Base-by-base conservation (phyloP, 2,797 vertebrate species). In the Enteromius unitaeniatus region DNA sequence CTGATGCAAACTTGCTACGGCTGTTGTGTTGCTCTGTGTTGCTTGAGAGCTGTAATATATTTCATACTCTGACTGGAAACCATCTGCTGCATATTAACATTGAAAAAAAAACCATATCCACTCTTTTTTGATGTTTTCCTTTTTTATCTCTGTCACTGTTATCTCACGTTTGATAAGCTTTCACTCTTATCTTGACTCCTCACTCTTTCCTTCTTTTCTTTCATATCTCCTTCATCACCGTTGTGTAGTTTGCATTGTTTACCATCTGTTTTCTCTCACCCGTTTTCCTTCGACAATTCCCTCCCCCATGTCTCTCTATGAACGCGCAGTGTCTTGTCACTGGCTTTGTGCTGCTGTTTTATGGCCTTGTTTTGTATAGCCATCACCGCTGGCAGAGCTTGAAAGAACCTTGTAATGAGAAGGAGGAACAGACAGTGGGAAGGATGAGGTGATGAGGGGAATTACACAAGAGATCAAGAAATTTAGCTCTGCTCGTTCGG, bases 291-390 rank as follows among this genome's bases (percentile, higher is more conserved):
- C 3, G 19, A 47, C 68, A 47, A 62, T 62, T 81, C 40, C 79
- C 79, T 74, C 68, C 79, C 79, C 69, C 55, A 40, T 37, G 55
- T 14, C 34, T 76, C 40, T 79, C 47, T 55, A 64, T 85, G 72
- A 67, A 72, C 28, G 42, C 10, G n/a, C 58, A 34, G 37, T 78
- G 73, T 86, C 77, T 75, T 81, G 78, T 87, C 62, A 69, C 80
- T 83, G 83, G 77, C 78, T 86, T 84, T 85, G 78, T 85, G 76
- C 62, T 86, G 34, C 26, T 87, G 69, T 85, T 86, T 88, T 87
- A 88, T 77, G 58, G 78, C 45, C 53, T 51, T 81, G 68, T 86
- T 84, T 81, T 84, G 73, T 87, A 31, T 78, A 82, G 77, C 67
- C 78, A 81, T 78, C 68, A 47, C 69, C 68, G 70, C 68, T 62